Percentiles rank a stretch among this genome's conserved stretches.
Conservation (phyloP, 2,113 vertebrate species). For the Agapornis roseicollis region DNA sequence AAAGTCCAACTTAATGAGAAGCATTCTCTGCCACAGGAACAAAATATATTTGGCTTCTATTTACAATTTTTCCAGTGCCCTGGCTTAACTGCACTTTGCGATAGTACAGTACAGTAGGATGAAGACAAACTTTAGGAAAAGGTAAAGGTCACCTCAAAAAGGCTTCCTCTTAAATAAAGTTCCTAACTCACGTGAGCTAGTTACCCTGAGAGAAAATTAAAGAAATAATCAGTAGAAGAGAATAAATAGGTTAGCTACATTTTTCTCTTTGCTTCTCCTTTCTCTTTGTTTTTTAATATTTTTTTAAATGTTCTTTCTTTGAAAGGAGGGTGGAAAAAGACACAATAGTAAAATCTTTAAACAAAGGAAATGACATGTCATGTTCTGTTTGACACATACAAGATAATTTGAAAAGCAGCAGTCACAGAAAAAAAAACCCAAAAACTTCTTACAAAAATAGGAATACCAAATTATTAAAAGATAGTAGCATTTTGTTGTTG, state of each 20-base stretch:
- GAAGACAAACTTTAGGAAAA: background rate
- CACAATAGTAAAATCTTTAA: background rate
- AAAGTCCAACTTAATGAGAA: background rate
- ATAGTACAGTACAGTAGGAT: background rate
- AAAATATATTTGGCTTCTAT: background rate
- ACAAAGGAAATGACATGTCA: background rate
- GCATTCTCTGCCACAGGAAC: background rate
- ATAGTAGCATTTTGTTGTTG: background rate
- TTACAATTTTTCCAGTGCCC: background rate
- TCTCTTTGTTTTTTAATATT: background rate
- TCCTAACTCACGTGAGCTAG: background rate
- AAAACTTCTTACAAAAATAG: background rate
- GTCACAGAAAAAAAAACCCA: accelerated
- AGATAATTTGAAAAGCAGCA: background rate
- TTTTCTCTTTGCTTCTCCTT: background rate
- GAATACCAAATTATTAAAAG: background rate
- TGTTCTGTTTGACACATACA: background rate
- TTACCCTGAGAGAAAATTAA: background rate
- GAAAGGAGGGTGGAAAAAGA: background rate
- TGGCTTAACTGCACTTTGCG: background rate
- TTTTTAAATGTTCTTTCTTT: background rate
- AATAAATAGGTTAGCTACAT: background rate
- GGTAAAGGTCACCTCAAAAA: background rate
- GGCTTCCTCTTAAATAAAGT: background rate
- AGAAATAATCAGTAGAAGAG: background rate